Percentiles rank a stretch among this genome's conserved stretches.
Evolutionary conservation across 2,113 vertebrate species (phyloP).

Genomic region (Oreochromis spilurus): DNA sequence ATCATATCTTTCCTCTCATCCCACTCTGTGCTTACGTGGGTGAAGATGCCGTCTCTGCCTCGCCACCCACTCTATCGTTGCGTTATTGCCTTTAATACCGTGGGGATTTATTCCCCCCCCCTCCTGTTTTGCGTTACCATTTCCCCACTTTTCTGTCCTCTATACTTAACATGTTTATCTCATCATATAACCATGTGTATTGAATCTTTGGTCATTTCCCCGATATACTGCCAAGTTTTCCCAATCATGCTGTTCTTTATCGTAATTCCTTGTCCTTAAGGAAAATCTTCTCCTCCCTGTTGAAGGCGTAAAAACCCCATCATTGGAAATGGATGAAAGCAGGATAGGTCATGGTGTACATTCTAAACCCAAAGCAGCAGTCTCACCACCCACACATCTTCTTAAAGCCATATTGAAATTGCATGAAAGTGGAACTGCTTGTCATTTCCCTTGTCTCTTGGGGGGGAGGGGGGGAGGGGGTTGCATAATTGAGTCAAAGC

Average conservation of each 20-base stretch:
- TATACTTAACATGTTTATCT: slow-evolving; percentile 4
- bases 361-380: slow-evolving; percentile 62
- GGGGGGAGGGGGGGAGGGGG: neutral
- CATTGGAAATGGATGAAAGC: slow-evolving; percentile 69
- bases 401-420: slow-evolving; percentile 69
- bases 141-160: slow-evolving; percentile 3
- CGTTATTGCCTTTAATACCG: slow-evolving; percentile 39
- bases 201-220: neutral
- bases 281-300: slow-evolving; percentile 3
- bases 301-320: slow-evolving; percentile 19
- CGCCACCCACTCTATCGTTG: slow-evolving; percentile 52
- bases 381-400: slow-evolving; percentile 68
- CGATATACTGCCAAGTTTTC: neutral
- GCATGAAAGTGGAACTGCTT: slow-evolving; percentile 58
- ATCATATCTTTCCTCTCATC: slow-evolving; percentile 50
- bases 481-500: slow-evolving; percentile 51
- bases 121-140: neutral
- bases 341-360: slow-evolving; percentile 60
- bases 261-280: neutral
- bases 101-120: neutral
- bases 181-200: neutral
- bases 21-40: slow-evolving; percentile 60
- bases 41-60: slow-evolving; percentile 50
- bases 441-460: slow-evolving; percentile 46
- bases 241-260: neutral